Conservation (phyloP, 1,140 invertebrate species). For the Papilio helenus region DNA sequence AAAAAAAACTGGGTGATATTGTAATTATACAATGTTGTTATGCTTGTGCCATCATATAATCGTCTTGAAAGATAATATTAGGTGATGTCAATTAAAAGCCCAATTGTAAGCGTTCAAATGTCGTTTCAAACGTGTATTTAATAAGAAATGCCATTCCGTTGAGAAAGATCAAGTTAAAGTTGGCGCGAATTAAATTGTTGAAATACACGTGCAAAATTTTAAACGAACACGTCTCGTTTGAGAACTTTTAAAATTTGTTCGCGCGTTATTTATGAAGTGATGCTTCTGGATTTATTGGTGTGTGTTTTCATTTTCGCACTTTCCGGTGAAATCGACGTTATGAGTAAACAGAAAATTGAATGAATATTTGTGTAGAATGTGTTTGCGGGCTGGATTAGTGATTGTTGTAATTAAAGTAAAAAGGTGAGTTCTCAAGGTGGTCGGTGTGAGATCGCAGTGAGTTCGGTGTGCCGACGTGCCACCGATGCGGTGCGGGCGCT, state of each 20-base stretch:
- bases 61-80: constrained; percentile 53
- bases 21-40: not conserved
- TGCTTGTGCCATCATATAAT: not conserved
- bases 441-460: not conserved
- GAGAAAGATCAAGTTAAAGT: constrained; percentile 22
- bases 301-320: constrained; percentile 41
- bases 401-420: constrained; percentile 9
- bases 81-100: constrained; percentile 51
- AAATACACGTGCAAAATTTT: constrained; percentile 38
- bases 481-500: constrained; percentile 4
- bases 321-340: constrained; percentile 16
- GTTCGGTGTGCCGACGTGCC: not conserved
- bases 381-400: not conserved
- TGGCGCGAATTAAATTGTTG: constrained; percentile 22
- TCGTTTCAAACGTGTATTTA: constrained; percentile 46
- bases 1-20: not conserved
- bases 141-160: constrained; percentile 39
- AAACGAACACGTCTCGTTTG: constrained; percentile 35
- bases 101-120: constrained; percentile 59
- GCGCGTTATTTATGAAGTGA: constrained; percentile 37
- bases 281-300: constrained; percentile 37
- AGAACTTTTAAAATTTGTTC: constrained; percentile 38
- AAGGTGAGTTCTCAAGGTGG: not conserved
- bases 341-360: constrained; percentile 8
- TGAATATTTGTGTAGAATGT: not conserved